Base-by-base conservation (phyloP, 2,113 vertebrate genomes). In the Nestor notabilis region DNA sequence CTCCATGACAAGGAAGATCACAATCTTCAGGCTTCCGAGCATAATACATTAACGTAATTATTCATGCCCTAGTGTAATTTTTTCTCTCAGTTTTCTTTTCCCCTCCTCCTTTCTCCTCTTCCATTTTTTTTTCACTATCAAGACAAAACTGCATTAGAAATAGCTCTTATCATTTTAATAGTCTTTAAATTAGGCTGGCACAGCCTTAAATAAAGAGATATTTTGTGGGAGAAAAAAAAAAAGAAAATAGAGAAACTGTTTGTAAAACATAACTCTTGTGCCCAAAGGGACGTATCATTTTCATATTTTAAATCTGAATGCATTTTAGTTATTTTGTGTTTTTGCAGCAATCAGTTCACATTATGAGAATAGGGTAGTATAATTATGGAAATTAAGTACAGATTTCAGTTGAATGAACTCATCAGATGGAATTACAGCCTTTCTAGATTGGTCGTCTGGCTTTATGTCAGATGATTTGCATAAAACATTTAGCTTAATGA, bases 361-460 rank as follows among this genome's bases (percentile, higher is more conserved):
- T 98, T 98, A 98, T 98, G 97, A 98, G 97, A 98, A 98, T 97
- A 97, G 98, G 97, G 97, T 94, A 97, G 97, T 92, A 96, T 97
- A 98, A 98, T 98, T 98, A 98, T 98, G 98, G 97, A 98, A 98
- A 98, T 98, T 98, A 98, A 98, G 97, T 97, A 97, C 97, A 98
- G 97, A 98, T 98, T 98, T 98, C 98, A 98, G 98, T 95, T 98
- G 97, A 98, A 98, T 98, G 97, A 98, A 98, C 97, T 98, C 98
- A 98, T 98, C 98, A 98, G 97, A 98, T 98, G 97, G 98, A 98
- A 98, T 98, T 98, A 97, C 97, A 98, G 98, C 97, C 97, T 97
- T 97, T 96, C 97, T 97, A 98, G 97, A 98, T 98, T 97, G 97
- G 97, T 97, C 94, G 97, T 95, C 98, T 98, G 97, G 98, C 97